Evolutionary conservation across 2,797 vertebrate species (phyloP).

Genomic region (Vireo griseus): DNA sequence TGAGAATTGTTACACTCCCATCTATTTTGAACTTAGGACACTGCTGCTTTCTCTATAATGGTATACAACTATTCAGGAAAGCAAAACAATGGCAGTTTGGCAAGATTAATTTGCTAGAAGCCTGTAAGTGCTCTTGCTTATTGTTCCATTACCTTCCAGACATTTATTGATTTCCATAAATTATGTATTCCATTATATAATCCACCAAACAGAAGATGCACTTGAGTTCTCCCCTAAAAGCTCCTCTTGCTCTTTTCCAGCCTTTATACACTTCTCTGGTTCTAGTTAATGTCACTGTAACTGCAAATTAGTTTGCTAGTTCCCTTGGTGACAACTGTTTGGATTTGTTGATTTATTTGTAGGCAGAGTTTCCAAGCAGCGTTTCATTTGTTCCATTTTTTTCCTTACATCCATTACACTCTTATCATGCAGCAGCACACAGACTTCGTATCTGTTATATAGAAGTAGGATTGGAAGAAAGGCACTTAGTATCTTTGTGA

Average conservation of each 20-base stretch:
- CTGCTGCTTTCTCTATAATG: not conserved
- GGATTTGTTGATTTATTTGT: conserved; percentile 8
- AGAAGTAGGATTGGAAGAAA: conserved; percentile 13
- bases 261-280: not conserved
- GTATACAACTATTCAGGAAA: not conserved
- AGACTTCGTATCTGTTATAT: not conserved
- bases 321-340: not conserved
- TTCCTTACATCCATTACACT: not conserved
- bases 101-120: conserved; percentile 25
- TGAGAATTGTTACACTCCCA: not conserved
- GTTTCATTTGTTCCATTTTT: not conserved
- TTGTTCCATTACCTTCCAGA: conserved; percentile 26
- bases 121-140: conserved; percentile 30
- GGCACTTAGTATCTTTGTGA: conserved; percentile 7
- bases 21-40: not conserved
- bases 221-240: conserved; percentile 11
- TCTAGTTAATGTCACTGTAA: not conserved
- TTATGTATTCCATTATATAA: conserved; percentile 32
- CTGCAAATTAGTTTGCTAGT: conserved; percentile 12
- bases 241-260: not conserved
- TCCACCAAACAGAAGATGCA: not conserved
- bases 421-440: not conserved
- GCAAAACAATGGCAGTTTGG: not conserved
- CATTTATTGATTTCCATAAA: conserved; percentile 47
- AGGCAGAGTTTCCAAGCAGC: not conserved